phyloP scores from a whole-genome alignment of 2,113 vertebrate species.

The Upupa epops region DNA sequence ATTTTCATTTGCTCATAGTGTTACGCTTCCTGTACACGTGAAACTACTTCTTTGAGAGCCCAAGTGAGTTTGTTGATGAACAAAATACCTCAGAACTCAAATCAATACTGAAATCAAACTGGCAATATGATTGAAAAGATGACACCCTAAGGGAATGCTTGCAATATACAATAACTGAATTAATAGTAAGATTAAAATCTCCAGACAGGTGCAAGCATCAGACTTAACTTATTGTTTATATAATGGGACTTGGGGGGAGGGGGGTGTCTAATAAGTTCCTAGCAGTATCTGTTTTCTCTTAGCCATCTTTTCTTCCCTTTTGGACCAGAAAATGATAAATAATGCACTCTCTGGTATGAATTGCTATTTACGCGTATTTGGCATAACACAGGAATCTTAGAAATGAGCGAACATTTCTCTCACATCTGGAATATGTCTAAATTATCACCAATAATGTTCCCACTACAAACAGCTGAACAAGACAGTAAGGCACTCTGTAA shows the following conservation, averaged over 20 bases:
- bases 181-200: neutral
- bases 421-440: constrained; percentile 28
- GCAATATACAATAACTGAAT: neutral
- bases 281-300: neutral
- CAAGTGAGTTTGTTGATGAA: neutral
- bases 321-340: neutral
- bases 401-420: constrained; percentile 36
- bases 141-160: neutral
- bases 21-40: neutral
- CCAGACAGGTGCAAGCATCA: neutral
- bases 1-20: neutral
- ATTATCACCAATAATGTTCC: neutral
- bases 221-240: neutral
- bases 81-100: neutral
- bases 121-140: neutral
- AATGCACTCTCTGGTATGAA: neutral
- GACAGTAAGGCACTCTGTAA: neutral
- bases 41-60: neutral
- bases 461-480: constrained; percentile 18
- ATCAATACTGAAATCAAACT: neutral
- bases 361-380: constrained; percentile 1
- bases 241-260: neutral
- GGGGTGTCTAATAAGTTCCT: neutral
- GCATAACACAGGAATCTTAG: constrained; percentile 18
- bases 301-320: neutral